Evolutionary conservation across 2,888 invertebrate species (phyloP).

Genomic region (Spilosoma lubricipeda): DNA sequence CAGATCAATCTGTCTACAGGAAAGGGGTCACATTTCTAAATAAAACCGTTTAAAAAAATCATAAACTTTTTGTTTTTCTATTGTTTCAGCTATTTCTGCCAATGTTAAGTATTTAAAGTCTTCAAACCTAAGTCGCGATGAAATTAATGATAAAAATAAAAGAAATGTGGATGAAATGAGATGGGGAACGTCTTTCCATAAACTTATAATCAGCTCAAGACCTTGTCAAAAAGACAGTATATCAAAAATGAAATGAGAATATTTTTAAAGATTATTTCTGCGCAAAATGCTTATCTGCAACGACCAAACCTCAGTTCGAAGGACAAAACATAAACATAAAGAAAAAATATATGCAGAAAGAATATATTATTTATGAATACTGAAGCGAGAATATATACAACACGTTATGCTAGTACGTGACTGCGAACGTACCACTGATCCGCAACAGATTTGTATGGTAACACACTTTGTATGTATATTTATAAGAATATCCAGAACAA

Average conservation of each 20-base stretch:
- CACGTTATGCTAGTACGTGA: slow-evolving; percentile 42
- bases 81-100: too few relatives aligned
- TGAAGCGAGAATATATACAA: slow-evolving; percentile 24
- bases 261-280: background rate
- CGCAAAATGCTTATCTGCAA: background rate
- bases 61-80: too few relatives aligned
- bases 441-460: slow-evolving; percentile 24
- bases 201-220: background rate
- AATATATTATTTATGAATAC: slow-evolving; percentile 30
- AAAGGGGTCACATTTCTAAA: too few relatives aligned
- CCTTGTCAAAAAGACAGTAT: background rate
- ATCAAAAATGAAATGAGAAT: background rate
- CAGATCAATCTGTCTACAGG: too few relatives aligned
- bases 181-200: too few relatives aligned
- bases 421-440: slow-evolving; percentile 19
- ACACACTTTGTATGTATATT: slow-evolving; percentile 34
- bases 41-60: too few relatives aligned
- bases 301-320: background rate
- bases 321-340: slow-evolving; percentile 5
- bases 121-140: too few relatives aligned
- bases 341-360: slow-evolving; percentile 13
- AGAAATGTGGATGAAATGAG: too few relatives aligned
- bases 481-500: slow-evolving; percentile 12
- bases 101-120: too few relatives aligned
- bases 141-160: too few relatives aligned